These are phyloP conservation scores for Tenthredo amoena DNA, from an alignment of 2,888 invertebrate genomes.

Conservation along the genomic window DNA sequence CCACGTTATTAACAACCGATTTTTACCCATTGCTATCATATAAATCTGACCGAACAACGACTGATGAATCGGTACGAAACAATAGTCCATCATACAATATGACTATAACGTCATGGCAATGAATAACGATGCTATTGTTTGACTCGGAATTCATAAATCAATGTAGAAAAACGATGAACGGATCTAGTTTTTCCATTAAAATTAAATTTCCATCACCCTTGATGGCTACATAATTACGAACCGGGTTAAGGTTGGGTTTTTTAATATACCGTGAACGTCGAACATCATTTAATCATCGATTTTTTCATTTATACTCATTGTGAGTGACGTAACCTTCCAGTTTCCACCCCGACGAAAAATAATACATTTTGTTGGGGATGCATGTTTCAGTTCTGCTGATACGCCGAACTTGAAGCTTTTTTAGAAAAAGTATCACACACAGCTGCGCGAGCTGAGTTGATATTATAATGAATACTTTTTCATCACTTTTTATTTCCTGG, in stretches of 20 bases:
- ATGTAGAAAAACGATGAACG: background rate
- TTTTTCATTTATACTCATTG: background rate
- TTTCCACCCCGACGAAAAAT: background rate
- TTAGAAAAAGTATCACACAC: no score
- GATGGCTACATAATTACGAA: background rate
- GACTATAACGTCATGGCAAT: background rate
- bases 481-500: background rate
- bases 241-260: background rate
- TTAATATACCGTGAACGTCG: background rate
- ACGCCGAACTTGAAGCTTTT: no score
- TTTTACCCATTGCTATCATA: background rate
- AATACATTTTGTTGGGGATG: background rate
- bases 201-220: background rate
- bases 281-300: background rate
- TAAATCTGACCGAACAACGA: background rate
- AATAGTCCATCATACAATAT: background rate
- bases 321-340: background rate
- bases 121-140: background rate
- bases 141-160: background rate
- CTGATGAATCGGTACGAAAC: conserved; percentile 5
- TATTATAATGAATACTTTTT: background rate
- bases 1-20: background rate
- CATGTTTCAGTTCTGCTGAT: background rate
- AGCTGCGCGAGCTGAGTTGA: no score
- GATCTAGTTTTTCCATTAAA: background rate